A percentile compares a stretch with the other conserved stretches of the same genome.
phyloP scores from a whole-genome alignment of 53 echinoderm and acorn worm genomes.

The Hippasteria phrygiana region DNA sequence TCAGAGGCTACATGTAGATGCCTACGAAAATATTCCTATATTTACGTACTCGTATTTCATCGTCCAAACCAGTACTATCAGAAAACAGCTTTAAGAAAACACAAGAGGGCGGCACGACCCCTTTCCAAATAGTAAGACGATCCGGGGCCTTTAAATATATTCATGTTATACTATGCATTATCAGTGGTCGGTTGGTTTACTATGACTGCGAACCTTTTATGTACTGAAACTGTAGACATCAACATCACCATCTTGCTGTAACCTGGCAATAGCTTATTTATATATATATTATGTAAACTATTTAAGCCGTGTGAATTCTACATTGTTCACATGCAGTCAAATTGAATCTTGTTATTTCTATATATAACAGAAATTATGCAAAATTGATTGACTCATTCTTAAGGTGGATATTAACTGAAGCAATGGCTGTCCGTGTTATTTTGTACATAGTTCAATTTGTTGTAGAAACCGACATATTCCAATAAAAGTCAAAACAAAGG shows the following conservation, averaged over 20 bases:
- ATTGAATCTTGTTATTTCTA: conserved; percentile 8
- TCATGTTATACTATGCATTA: conserved; percentile 1
- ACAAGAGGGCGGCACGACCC: too few relatives aligned
- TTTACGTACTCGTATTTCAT: too few relatives aligned
- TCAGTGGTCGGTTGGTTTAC: not conserved
- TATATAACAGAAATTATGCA: conserved; percentile 29
- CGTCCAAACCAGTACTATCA: too few relatives aligned
- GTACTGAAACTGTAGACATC: not conserved
- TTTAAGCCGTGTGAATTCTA: not conserved
- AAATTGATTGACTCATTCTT: not conserved
- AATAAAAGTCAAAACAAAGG: not conserved
- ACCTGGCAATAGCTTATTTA: not conserved
- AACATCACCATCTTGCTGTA: not conserved
- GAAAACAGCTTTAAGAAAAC: too few relatives aligned
- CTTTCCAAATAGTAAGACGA: too few relatives aligned
- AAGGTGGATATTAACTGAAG: not conserved
- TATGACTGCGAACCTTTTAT: not conserved
- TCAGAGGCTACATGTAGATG: too few relatives aligned
- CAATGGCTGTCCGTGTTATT: not conserved
- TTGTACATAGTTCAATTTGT: conserved; percentile 17
- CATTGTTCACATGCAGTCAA: not conserved
- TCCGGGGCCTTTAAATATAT: too few relatives aligned
- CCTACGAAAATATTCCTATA: too few relatives aligned
- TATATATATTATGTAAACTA: conserved; percentile 38
- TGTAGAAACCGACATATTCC: conserved; percentile 10